Conservation (phyloP, 92 coral and sea anemone species). For the Montipora capitata region DNA sequence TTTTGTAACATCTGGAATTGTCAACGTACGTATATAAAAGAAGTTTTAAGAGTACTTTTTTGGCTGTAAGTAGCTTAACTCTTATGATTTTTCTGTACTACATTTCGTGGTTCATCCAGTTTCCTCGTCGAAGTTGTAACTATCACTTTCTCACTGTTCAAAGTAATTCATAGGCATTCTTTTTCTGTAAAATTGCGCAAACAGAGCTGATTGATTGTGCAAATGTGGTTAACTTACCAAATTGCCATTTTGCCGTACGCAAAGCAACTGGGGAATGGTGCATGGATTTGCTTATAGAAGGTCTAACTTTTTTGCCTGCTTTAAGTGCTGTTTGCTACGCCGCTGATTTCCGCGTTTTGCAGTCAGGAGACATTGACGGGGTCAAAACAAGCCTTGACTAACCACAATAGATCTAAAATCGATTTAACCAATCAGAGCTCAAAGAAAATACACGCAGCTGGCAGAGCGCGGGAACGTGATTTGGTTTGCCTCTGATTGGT, state of each 20-base stretch:
- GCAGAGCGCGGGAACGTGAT: neutral
- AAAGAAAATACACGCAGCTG: neutral
- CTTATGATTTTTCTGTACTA: constrained; percentile 3
- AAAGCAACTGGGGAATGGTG: too few relatives aligned
- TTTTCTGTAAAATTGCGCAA: neutral
- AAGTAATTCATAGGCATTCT: neutral
- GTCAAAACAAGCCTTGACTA: too few relatives aligned
- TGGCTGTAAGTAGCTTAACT: constrained; percentile 13
- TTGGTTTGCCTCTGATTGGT: neutral
- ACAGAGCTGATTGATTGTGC: neutral
- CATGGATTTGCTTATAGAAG: too few relatives aligned
- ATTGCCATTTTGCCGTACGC: too few relatives aligned
- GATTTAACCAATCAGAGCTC: too few relatives aligned
- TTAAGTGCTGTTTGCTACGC: too few relatives aligned
- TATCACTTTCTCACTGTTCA: neutral
- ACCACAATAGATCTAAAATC: too few relatives aligned
- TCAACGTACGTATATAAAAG: constrained; percentile 4
- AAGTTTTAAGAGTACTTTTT: constrained; percentile 26
- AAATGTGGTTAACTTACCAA: neutral
- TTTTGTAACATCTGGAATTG: constrained; percentile 27
- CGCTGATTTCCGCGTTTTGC: too few relatives aligned
- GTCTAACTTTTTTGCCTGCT: neutral
- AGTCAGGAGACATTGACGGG: too few relatives aligned
- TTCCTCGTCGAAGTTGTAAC: constrained; percentile 3
- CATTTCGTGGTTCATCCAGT: neutral